Conservation (phyloP, 2,113 vertebrate species). For the Tachycineta bicolor region DNA sequence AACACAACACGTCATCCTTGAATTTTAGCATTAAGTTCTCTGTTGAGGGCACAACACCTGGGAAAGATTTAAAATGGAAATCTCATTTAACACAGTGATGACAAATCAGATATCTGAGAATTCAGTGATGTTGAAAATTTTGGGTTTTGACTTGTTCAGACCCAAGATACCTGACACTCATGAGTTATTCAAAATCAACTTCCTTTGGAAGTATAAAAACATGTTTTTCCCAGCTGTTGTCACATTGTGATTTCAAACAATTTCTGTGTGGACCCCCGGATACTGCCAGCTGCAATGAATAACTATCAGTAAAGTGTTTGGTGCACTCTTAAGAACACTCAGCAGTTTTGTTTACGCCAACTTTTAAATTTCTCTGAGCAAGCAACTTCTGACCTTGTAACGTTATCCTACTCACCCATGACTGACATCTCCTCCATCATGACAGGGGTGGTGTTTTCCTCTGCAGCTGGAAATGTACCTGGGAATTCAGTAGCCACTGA, state of each 20-base stretch:
- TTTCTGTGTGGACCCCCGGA: not conserved
- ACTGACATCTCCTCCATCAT: not conserved
- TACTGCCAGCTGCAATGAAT: not conserved
- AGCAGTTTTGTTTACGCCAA: not conserved
- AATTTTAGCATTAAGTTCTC: not conserved
- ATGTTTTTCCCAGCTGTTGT: not conserved
- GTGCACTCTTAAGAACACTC: not conserved
- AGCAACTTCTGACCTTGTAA: not conserved
- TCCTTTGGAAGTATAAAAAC: not conserved
- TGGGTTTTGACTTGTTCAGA: not conserved
- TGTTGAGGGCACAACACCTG: not conserved
- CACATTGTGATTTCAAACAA: not conserved
- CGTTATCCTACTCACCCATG: not conserved
- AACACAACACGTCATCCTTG: not conserved
- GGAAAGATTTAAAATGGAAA: not conserved
- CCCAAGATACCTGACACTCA: fast-evolving
- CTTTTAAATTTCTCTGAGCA: not conserved
- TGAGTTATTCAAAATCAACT: not conserved
- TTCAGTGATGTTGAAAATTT: not conserved
- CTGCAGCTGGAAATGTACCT: not conserved
- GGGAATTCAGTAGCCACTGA: not conserved
- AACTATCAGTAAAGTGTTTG: fast-evolving
- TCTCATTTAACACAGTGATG: not conserved
- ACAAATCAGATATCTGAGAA: not conserved
- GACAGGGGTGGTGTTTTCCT: not conserved